Percentiles rank a stretch among this genome's conserved stretches.
Conservation (phyloP, 2,888 invertebrate species). For the Stenolophus ochropezus region DNA sequence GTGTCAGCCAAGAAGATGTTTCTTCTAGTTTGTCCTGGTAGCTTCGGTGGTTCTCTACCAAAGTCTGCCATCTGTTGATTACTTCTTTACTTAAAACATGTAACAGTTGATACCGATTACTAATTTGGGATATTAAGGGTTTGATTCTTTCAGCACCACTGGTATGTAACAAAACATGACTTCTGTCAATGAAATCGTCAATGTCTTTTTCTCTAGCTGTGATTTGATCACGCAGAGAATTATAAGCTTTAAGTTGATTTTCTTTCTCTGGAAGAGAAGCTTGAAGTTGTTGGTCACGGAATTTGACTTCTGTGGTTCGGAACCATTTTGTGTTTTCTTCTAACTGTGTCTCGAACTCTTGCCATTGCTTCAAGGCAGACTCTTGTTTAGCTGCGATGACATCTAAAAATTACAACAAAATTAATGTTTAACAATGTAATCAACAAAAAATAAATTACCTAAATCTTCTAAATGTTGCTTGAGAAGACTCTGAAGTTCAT, state of each 20-base stretch:
- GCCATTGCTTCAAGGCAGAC: constrained; percentile 87
- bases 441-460: constrained; percentile 68
- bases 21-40: constrained; percentile 86
- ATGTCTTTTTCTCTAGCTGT: constrained; percentile 88
- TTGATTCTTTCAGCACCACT: constrained; percentile 91
- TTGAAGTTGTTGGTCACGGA: constrained; percentile 90
- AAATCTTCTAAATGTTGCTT: constrained; percentile 81
- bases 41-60: constrained; percentile 88
- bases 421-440: background rate
- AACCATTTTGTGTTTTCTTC: constrained; percentile 92
- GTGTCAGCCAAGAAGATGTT: constrained; percentile 85
- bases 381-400: constrained; percentile 84
- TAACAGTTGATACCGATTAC: constrained; percentile 88
- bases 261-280: constrained; percentile 88
- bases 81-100: constrained; percentile 90
- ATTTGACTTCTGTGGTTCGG: constrained; percentile 86
- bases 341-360: constrained; percentile 87
- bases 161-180: constrained; percentile 88
- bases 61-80: constrained; percentile 87
- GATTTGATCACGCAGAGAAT: constrained; percentile 85
- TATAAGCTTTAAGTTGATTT: constrained; percentile 81
- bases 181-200: constrained; percentile 91
- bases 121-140: constrained; percentile 91
- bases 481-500: constrained; percentile 80
- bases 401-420: constrained; percentile 72